Evolutionary conservation across 2,113 vertebrate species (phyloP), one percentile per base, ranked within the genome.

Genomic region (Caretta caretta): DNA sequence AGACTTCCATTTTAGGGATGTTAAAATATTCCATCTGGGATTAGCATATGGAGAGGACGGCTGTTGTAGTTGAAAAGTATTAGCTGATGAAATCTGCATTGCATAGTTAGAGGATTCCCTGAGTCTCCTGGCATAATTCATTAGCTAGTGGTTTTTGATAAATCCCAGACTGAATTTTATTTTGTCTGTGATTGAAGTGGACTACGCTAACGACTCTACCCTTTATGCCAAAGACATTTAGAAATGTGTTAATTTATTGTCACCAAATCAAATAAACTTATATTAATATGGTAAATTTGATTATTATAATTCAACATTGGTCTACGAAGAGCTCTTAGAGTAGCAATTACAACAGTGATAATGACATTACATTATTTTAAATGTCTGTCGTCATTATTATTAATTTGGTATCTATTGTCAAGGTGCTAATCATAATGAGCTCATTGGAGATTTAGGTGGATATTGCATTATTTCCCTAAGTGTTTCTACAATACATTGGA

Each of bases 231-330:
- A 88, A 93, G 25, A 4, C 83, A 86, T 95, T 94, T 92, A 38
- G 86, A 97, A 95, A 91, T 87, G 29, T 88, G 72, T 95, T 83
- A n/a, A 83, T 94, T 90, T 84, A 49, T 92, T 93, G 95, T 88
- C 69, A 29, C 83, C 69, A 95, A 94, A 94, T 96, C 86, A 97
- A 96, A 94, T 92, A 89, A 96, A 84, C 46, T 85, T 50, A 90
- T 96, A 95, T 93, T 80, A 79, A 53, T 94, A 89, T 50, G n/a
- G 59, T 72, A 93, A 96, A 91, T 89, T 96, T 96, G 78, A 89
- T 75, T 91, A 19, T 87, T 96, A 89, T 20, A 96, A 59, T 97
- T 91, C 85, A 93, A 94, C 84, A 95, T 17, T 87, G 59, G 42
- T 51, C 59, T 96, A 59, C 93, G 57, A 96, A 97, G 94, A 86